Evolutionary conservation across 2,888 invertebrate species (phyloP).

Genomic region (Lacanobia wlatinum): DNA sequence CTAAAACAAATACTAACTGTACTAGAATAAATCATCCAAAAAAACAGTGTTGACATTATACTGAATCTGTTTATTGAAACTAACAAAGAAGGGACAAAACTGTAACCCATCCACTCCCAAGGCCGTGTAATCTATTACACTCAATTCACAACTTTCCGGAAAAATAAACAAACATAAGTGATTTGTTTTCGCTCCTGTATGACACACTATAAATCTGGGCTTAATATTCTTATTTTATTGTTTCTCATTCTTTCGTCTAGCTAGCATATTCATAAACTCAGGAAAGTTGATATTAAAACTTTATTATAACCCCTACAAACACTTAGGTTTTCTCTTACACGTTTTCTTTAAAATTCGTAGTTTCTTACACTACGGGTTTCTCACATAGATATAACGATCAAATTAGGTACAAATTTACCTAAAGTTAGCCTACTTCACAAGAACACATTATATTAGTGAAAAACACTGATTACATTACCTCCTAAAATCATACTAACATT

Average conservation of each 20-base stretch:
- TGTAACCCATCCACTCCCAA: conserved; percentile 19
- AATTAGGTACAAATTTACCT: not conserved
- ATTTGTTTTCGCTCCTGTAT: conserved; percentile 38
- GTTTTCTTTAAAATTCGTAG: not conserved
- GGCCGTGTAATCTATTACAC: conserved; percentile 33
- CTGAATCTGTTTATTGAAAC: conserved; percentile 26
- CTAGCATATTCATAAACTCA: not conserved
- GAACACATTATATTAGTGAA: not conserved
- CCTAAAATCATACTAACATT: not conserved
- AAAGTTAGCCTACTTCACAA: not conserved
- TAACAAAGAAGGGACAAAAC: conserved; percentile 29
- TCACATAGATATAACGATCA: no score
- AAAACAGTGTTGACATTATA: conserved; percentile 37
- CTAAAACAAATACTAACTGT: conserved; percentile 12
- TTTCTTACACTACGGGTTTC: not conserved
- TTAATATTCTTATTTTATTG: conserved; percentile 14
- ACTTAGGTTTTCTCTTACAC: not conserved
- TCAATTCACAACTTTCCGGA: conserved; percentile 32
- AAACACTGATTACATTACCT: no score
- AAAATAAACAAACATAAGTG: conserved; percentile 44
- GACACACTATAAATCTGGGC: conserved; percentile 29
- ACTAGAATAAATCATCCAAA: conserved; percentile 26
- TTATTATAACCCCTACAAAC: not conserved
- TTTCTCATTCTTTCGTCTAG: not conserved
- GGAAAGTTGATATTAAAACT: not conserved